phyloP scores from a whole-genome alignment of 2,797 vertebrate species.

The Tangara arthus region DNA sequence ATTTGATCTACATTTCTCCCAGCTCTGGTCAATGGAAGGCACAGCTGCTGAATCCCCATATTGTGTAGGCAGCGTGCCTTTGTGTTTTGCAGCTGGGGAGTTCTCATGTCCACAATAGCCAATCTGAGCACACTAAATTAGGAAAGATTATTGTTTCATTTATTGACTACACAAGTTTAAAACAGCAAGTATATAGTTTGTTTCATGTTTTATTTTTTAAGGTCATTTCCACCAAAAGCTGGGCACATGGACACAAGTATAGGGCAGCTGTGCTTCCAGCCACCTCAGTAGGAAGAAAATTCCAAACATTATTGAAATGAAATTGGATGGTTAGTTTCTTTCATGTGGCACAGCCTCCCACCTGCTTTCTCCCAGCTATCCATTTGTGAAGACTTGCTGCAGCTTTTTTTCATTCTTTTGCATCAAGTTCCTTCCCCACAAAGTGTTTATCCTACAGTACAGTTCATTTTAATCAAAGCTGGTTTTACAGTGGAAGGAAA shows the following conservation, averaged over 20 bases:
- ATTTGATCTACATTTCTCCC: constrained; percentile 24
- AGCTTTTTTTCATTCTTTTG: neutral
- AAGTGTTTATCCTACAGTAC: constrained; percentile 14
- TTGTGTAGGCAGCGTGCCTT: constrained; percentile 40
- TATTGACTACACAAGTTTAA: constrained; percentile 42
- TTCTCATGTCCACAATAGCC: constrained; percentile 68
- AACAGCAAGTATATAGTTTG: constrained; percentile 58
- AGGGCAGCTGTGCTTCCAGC: constrained; percentile 66
- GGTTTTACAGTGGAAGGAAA: constrained; percentile 19
- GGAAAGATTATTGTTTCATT: constrained; percentile 65
- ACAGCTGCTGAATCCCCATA: constrained; percentile 50
- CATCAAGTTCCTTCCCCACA: neutral
- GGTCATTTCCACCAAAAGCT: constrained; percentile 68
- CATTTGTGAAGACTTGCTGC: neutral
- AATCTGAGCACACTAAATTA: constrained; percentile 59
- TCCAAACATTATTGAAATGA: constrained; percentile 58
- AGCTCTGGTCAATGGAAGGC: constrained; percentile 32
- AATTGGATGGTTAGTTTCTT: constrained; percentile 49
- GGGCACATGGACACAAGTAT: neutral
- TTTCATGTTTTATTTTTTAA: constrained; percentile 68
- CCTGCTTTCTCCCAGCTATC: constrained; percentile 50
- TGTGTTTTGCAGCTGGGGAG: constrained; percentile 69
- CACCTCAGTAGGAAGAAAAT: constrained; percentile 61
- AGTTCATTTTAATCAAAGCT: constrained; percentile 25
- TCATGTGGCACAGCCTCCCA: constrained; percentile 46